phyloP scores from a whole-genome alignment of 35 echinoderm and acorn worm species.

The Nesometra sesokonis region DNA sequence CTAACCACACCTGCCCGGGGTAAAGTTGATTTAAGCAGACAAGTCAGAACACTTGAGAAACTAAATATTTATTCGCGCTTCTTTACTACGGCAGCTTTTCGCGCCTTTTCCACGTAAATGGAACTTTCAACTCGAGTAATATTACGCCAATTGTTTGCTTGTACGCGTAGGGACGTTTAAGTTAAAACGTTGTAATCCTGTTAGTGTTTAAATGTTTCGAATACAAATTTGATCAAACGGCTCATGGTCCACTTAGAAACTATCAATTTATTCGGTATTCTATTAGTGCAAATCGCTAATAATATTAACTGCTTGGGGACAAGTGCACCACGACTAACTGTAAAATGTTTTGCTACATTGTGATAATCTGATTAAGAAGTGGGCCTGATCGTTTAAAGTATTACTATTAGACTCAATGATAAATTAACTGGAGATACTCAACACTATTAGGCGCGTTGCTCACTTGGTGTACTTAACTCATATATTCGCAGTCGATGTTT shows the following conservation, averaged over 20 bases:
- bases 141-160: background rate
- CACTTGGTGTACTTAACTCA: background rate
- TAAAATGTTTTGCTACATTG: constrained; percentile 1
- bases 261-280: background rate
- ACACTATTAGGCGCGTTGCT: background rate
- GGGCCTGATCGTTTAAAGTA: background rate
- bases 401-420: background rate
- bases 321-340: background rate
- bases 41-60: background rate
- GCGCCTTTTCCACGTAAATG: background rate
- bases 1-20: background rate
- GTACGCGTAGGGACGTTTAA: background rate
- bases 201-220: background rate
- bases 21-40: background rate
- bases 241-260: background rate
- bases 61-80: background rate
- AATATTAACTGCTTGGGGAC: background rate
- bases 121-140: background rate
- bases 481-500: background rate
- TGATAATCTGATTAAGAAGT: background rate
- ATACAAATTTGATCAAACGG: background rate
- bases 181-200: background rate
- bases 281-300: background rate
- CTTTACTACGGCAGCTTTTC: background rate
- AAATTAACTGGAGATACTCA: background rate